Percentiles rank a stretch among this genome's conserved stretches.
Conservation (phyloP, 2,797 vertebrate species). For the Poeciliopsis infans region DNA sequence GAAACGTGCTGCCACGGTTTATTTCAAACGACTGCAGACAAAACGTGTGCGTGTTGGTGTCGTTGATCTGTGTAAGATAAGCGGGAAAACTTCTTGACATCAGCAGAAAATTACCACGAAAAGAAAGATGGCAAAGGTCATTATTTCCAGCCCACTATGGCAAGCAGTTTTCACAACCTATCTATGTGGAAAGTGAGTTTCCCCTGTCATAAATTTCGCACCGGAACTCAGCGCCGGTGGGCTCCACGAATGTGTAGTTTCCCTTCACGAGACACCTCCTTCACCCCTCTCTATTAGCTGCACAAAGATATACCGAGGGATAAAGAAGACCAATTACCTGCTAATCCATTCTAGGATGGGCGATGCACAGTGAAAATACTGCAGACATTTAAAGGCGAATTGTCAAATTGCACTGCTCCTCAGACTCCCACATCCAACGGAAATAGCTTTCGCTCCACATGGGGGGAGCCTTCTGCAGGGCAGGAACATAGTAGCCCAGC, state of each 20-base stretch:
- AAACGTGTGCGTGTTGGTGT: not conserved
- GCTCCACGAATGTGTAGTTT: constrained; percentile 44
- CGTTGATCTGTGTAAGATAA: not conserved
- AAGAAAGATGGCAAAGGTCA: not conserved
- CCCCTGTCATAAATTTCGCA: constrained; percentile 33
- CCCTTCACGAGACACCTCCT: constrained; percentile 40
- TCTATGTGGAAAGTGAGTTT: constrained; percentile 8
- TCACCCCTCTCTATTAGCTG: constrained; percentile 15
- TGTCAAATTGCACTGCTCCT: constrained; percentile 37
- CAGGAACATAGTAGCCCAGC: constrained; percentile 19
- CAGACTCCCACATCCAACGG: constrained; percentile 6
- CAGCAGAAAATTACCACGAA: not conserved
- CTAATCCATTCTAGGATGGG: constrained; percentile 3
- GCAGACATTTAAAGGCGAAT: constrained; percentile 45
- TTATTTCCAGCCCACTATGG: not conserved
- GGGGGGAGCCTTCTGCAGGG: constrained; percentile 11
- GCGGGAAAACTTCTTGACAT: not conserved
- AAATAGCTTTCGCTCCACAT: constrained; percentile 20
- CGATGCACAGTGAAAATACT: constrained; percentile 16
- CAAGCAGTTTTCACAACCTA: not conserved
- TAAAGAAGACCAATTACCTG: constrained; percentile 28
- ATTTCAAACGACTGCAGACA: too few species aligned
- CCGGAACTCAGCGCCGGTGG: constrained; percentile 17
- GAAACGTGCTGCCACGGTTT: not conserved
- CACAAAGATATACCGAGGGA: constrained; percentile 47